Evolutionary conservation across 2,113 vertebrate genomes (phyloP).

Genomic region (Thunnus thynnus): DNA sequence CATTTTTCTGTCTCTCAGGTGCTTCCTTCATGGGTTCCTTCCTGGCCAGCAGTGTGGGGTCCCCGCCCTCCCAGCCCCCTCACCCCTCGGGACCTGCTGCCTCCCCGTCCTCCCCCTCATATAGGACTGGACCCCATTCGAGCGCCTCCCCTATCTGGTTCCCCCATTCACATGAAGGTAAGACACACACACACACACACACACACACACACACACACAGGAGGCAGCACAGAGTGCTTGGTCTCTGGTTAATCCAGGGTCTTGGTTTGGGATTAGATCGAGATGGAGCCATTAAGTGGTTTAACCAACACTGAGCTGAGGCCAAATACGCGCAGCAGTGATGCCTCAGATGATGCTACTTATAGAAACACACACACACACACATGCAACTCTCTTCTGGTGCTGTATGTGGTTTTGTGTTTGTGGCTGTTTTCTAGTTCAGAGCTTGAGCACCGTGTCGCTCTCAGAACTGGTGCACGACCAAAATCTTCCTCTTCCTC

Average conservation of each 20-base stretch:
- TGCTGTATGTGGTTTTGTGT: slow-evolving; percentile 59
- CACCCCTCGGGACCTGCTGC: slow-evolving; percentile 89
- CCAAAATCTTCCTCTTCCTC: slow-evolving; percentile 38
- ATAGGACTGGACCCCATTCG: slow-evolving; percentile 90
- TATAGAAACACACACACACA: slow-evolving; percentile 47
- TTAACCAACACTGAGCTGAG: slow-evolving; percentile 74
- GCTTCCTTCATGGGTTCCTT: slow-evolving; percentile 98
- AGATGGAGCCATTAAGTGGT: slow-evolving; percentile 81
- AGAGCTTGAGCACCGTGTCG: slow-evolving; percentile 13
- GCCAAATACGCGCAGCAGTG: slow-evolving; percentile 67
- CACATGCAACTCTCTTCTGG: slow-evolving; percentile 19
- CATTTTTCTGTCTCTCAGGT: slow-evolving; percentile 74
- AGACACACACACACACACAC: slow-evolving; percentile 51
- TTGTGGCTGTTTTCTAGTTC: slow-evolving; percentile 57
- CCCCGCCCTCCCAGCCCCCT: slow-evolving; percentile 85
- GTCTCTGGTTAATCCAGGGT: slow-evolving; percentile 76
- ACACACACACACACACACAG: slow-evolving; percentile 22
- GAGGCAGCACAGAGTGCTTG: slow-evolving; percentile 45
- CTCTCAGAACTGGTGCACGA: slow-evolving; percentile 33
- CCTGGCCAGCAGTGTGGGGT: slow-evolving; percentile 94
- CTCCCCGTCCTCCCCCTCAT: slow-evolving; percentile 92
- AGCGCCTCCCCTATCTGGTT: slow-evolving; percentile 96
- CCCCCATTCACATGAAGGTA: slow-evolving; percentile 98
- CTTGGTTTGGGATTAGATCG: slow-evolving; percentile 80
- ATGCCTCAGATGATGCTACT: slow-evolving; percentile 73